A percentile compares a stretch with the other conserved stretches of the same genome.
Conservation (phyloP, 1,140 invertebrate genomes). For the Cataglyphis hispanica region DNA sequence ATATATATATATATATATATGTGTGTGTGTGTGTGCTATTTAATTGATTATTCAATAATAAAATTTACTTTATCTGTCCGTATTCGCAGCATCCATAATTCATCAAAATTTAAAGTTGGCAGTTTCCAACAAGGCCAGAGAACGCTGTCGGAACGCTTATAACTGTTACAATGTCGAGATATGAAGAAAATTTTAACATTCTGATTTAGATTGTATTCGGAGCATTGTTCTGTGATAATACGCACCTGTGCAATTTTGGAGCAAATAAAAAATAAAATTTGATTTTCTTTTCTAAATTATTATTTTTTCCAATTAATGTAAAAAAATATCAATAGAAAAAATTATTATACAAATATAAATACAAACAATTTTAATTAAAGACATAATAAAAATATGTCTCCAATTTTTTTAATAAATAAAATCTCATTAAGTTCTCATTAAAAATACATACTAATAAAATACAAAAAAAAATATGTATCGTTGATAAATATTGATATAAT, state of each 20-base stretch:
- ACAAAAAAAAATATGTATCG: too few species aligned
- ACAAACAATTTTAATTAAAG: neutral
- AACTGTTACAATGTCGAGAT: slow-evolving; percentile 18
- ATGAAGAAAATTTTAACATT: slow-evolving; percentile 41
- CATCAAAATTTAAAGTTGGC: slow-evolving; percentile 53
- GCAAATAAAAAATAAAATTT: neutral
- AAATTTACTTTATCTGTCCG: slow-evolving; percentile 44
- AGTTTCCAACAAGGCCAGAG: slow-evolving; percentile 7
- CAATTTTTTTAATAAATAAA: too few species aligned
- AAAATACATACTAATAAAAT: too few species aligned
- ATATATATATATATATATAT: neutral
- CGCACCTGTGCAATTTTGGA: neutral
- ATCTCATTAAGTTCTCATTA: too few species aligned
- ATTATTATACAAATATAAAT: neutral
- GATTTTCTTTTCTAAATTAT: neutral
- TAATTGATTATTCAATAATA: slow-evolving; percentile 52
- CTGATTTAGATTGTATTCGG: neutral
- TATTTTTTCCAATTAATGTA: neutral
- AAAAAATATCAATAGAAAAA: neutral
- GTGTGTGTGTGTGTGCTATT: neutral
- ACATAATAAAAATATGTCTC: neutral
- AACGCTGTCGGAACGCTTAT: slow-evolving; percentile 36
- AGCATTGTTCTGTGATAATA: neutral
- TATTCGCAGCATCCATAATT: slow-evolving; percentile 40
- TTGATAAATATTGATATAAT: too few species aligned